Percentiles rank a stretch among this genome's conserved stretches.
These are phyloP conservation scores for Ceuthmochares aereus DNA, from an alignment of 2,113 vertebrate genomes.

Conservation along the genomic window DNA sequence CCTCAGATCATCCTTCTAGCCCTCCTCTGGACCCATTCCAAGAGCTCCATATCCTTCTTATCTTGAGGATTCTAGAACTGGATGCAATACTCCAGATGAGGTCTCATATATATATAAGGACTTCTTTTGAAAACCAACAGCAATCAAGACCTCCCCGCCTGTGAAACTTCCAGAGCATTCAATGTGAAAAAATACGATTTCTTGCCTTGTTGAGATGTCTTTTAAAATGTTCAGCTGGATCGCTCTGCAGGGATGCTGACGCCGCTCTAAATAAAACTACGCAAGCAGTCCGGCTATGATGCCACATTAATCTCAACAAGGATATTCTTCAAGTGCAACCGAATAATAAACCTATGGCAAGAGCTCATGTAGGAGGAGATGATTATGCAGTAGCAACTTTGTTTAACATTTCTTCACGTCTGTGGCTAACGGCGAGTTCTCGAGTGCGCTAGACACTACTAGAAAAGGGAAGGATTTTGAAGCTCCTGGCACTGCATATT, in stretches of 20 bases:
- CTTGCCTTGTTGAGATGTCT: not conserved
- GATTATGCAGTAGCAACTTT: conserved; percentile 42
- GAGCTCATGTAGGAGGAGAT: not conserved
- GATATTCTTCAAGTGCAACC: conserved; percentile 11
- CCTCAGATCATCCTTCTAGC: too few species aligned
- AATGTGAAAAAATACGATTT: not conserved
- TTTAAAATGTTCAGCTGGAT: conserved; percentile 6
- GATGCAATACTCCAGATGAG: too few species aligned
- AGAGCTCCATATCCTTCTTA: too few species aligned
- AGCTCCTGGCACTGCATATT: conserved; percentile 63
- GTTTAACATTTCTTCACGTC: conserved; percentile 54
- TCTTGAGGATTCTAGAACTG: too few species aligned
- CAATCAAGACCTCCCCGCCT: accelerated
- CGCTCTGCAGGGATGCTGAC: not conserved
- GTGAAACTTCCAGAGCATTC: not conserved
- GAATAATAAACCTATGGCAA: not conserved
- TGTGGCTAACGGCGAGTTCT: not conserved
- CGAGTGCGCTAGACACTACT: conserved; percentile 64
- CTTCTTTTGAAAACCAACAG: not conserved
- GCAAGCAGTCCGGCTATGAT: not conserved
- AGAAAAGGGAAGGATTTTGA: conserved; percentile 81
- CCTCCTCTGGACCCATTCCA: too few species aligned
- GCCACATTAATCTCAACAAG: not conserved
- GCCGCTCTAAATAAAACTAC: not conserved
- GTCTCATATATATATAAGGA: not conserved